These are phyloP conservation scores for Eledone cirrhosa DNA, from an alignment of 2,888 invertebrate genomes.

Conservation along the genomic window DNA sequence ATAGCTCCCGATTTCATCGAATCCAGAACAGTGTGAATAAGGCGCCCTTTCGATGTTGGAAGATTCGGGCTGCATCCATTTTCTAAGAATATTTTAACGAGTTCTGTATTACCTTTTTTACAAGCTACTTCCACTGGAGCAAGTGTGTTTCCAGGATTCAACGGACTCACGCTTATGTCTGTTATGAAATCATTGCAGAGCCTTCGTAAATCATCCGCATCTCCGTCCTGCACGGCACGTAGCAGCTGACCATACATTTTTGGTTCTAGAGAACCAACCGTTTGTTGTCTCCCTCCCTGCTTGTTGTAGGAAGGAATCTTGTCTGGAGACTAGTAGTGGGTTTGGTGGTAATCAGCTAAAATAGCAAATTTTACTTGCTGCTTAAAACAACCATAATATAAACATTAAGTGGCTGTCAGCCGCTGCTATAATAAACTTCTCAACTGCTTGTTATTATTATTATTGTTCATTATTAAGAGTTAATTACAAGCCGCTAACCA, in stretches of 20 bases:
- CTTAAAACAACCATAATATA: no score
- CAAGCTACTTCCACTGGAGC: conserved; percentile 44
- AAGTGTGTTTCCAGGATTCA: conserved; percentile 3
- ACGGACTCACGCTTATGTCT: background rate
- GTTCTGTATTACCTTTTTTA: conserved; percentile 41
- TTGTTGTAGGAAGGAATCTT: no score
- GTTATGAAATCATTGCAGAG: conserved; percentile 21
- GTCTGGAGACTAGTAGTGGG: no score
- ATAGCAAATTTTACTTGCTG: no score
- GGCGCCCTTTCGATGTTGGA: conserved; percentile 45
- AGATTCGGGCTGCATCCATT: conserved; percentile 50
- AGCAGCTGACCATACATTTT: conserved; percentile 24
- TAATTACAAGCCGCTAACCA: no score
- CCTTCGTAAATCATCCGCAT: conserved; percentile 20
- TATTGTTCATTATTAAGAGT: no score
- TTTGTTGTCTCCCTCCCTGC: no score
- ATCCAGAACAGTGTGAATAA: conserved; percentile 44
- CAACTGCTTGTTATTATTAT: no score
- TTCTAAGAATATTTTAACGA: conserved; percentile 42
- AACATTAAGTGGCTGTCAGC: no score
- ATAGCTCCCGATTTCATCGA: conserved; percentile 39
- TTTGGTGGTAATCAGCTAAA: no score
- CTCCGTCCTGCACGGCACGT: conserved; percentile 17
- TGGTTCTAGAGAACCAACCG: no score
- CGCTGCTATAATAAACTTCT: no score